Conservation (phyloP, 2,113 vertebrate genomes). For the Cygnus atratus region DNA sequence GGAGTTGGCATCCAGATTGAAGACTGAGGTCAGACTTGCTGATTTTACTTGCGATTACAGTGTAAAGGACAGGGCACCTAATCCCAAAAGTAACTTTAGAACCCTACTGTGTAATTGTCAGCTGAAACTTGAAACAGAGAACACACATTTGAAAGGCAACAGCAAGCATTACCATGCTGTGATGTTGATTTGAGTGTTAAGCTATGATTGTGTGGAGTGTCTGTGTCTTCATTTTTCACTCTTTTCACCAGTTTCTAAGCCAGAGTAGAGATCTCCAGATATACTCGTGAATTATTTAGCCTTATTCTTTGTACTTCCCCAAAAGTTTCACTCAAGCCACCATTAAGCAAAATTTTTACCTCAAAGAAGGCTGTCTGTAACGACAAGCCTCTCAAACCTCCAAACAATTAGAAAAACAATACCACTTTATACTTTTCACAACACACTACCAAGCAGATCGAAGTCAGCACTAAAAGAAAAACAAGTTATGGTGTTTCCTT, state of each 20-base stretch:
- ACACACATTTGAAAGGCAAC: fast-evolving
- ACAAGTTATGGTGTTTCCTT: background rate
- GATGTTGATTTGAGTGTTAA: background rate
- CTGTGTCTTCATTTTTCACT: background rate
- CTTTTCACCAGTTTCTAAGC: background rate
- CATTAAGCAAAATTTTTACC: background rate
- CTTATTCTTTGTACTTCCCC: background rate
- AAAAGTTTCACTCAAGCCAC: background rate
- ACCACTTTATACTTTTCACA: background rate
- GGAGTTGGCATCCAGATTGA: background rate
- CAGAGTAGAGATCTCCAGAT: background rate
- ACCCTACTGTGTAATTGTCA: background rate
- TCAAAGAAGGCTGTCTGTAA: background rate
- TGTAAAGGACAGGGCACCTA: background rate
- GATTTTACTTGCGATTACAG: background rate
- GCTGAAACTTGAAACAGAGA: background rate
- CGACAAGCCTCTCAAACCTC: background rate
- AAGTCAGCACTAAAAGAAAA: background rate
- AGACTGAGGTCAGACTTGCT: background rate
- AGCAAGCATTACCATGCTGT: background rate
- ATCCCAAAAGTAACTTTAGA: background rate
- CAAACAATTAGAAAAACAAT: background rate
- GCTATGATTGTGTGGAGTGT: background rate
- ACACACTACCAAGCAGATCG: background rate
- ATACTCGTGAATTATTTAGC: background rate